These are phyloP conservation scores for Chymomyza caudatula DNA, from an alignment of 2,888 invertebrate species.

Conservation along the genomic window DNA sequence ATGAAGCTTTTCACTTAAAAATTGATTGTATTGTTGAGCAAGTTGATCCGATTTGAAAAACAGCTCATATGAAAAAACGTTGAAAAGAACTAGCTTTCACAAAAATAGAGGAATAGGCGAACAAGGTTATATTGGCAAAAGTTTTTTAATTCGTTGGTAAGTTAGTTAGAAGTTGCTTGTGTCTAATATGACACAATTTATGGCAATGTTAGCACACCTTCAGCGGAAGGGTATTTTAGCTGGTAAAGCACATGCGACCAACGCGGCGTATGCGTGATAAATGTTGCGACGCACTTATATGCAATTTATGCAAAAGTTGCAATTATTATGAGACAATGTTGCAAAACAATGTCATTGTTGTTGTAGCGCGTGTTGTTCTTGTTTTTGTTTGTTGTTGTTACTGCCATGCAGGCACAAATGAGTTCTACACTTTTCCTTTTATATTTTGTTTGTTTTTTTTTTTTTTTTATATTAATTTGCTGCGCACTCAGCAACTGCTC, in stretches of 20 bases:
- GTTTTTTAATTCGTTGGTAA: no score
- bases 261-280: constrained; percentile 37
- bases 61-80: no score
- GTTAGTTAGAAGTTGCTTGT: no score
- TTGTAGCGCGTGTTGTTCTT: constrained; percentile 4
- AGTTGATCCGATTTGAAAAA: no score
- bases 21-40: no score
- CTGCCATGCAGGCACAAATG: constrained; percentile 1
- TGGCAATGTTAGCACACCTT: background rate
- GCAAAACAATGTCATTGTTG: constrained; percentile 46
- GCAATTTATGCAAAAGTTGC: constrained; percentile 35
- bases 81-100: no score
- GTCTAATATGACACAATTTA: background rate
- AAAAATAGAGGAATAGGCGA: no score
- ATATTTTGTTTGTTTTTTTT: constrained; percentile 14
- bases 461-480: constrained; percentile 16
- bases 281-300: constrained; percentile 20
- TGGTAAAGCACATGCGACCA: background rate
- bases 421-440: constrained; percentile 34
- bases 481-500: constrained; percentile 16
- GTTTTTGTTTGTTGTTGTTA: constrained; percentile 12
- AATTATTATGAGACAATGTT: constrained; percentile 28
- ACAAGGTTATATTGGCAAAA: no score
- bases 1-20: no score
- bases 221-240: background rate